Percentiles rank a stretch among this genome's conserved stretches.
phyloP scores from a whole-genome alignment of 2,797 vertebrate genomes.

The Macrochelys suwanniensis region DNA sequence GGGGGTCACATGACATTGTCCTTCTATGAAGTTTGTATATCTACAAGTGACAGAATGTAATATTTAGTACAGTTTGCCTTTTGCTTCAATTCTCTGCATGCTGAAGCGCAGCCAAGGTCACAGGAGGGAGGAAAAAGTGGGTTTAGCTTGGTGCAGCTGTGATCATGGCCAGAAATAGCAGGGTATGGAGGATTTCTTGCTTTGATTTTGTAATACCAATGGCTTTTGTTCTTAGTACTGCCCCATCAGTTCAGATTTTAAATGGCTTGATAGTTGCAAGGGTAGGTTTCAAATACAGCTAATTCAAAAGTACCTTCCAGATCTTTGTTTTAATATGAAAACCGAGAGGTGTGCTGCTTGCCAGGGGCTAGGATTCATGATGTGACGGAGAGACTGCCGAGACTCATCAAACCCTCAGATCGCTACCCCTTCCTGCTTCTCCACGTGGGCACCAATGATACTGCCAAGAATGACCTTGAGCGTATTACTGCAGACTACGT shows the following conservation, averaged over 20 bases:
- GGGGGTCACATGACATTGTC: rapidly evolving
- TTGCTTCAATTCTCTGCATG: constrained; percentile 19
- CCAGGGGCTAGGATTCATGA: no score
- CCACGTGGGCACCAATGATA: no score
- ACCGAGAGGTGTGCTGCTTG: no score
- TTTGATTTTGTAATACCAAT: constrained; percentile 63
- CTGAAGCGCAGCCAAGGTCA: constrained; percentile 59
- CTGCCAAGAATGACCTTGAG: no score
- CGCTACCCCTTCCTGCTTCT: no score
- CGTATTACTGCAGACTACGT: no score
- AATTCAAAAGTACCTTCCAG: constrained; percentile 66
- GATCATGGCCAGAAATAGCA: constrained; percentile 49
- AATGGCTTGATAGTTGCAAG: constrained; percentile 45
- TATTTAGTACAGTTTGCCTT: constrained; percentile 46
- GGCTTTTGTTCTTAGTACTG: constrained; percentile 66
- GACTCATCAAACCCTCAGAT: no score
- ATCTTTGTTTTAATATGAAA: constrained; percentile 50
- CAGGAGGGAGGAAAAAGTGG: not conserved
- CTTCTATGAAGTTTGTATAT: constrained; percentile 20
- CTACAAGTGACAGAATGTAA: constrained; percentile 37
- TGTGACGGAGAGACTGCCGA: no score
- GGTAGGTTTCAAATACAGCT: constrained; percentile 52
- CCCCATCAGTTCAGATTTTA: constrained; percentile 54
- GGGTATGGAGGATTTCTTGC: constrained; percentile 52
- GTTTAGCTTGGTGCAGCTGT: constrained; percentile 35